Conservation (phyloP, 2,797 vertebrate species). For the Enteromius thamalakanensis region DNA sequence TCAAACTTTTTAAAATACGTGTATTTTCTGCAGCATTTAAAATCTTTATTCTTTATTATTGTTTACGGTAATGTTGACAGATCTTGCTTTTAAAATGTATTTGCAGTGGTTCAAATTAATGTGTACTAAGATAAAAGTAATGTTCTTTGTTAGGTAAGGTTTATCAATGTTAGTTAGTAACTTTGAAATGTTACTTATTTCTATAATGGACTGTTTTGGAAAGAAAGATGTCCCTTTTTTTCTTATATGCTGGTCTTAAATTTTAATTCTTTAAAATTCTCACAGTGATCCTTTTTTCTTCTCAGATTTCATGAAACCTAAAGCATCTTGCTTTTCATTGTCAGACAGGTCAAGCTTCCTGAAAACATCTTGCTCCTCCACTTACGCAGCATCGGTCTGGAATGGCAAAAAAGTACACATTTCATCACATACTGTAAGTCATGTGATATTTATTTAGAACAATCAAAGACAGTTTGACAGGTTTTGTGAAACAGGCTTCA, state of each 20-base stretch:
- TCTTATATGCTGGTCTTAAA: not conserved
- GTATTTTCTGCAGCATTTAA: not conserved
- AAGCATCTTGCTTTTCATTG: constrained; percentile 34
- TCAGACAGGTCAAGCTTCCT: not conserved
- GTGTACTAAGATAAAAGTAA: not conserved
- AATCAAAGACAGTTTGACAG: no score
- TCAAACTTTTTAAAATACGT: not conserved
- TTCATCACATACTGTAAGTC: not conserved
- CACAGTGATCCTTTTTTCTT: not conserved
- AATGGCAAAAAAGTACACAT: not conserved
- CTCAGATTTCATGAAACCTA: not conserved
- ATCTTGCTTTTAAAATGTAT: not conserved
- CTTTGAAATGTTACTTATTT: not conserved
- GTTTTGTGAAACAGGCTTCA: no score
- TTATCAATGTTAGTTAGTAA: not conserved
- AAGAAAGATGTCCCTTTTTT: not conserved
- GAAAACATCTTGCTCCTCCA: not conserved
- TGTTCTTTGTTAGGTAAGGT: not conserved
- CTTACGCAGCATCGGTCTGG: not conserved
- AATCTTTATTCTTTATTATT: not conserved
- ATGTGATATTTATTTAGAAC: not conserved
- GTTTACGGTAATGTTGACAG: not conserved
- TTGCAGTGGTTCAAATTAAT: not conserved
- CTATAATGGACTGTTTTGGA: not conserved
- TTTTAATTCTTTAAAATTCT: not conserved